Conservation (phyloP, 2,888 invertebrate genomes). For the Cheilosia grossa region DNA sequence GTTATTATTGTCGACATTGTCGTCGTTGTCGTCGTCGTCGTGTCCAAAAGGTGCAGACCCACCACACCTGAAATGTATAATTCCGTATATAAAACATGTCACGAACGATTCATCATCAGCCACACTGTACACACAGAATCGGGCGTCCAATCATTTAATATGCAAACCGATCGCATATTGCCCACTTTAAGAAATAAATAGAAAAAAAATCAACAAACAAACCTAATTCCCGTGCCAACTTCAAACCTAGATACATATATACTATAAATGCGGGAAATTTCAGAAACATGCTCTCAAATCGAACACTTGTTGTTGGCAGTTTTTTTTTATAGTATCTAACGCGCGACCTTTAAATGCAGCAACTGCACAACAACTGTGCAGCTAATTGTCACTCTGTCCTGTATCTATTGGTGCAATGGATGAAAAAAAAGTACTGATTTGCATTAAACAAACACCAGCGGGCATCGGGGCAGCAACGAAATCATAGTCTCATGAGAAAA, state of each 20-base stretch:
- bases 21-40: slow-evolving; percentile 32
- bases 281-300: slow-evolving; percentile 22
- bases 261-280: slow-evolving; percentile 9
- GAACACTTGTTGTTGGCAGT: slow-evolving; percentile 49
- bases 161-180: slow-evolving; percentile 41
- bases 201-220: slow-evolving; percentile 17
- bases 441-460: slow-evolving; percentile 50
- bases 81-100: slow-evolving; percentile 62
- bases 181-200: slow-evolving; percentile 17
- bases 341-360: slow-evolving; percentile 55
- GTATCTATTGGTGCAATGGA: slow-evolving; percentile 24
- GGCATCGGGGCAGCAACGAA: slow-evolving; percentile 10
- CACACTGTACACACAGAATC: slow-evolving; percentile 36
- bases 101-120: slow-evolving; percentile 61
- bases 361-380: slow-evolving; percentile 37
- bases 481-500: slow-evolving; percentile 61
- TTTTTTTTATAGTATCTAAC: slow-evolving; percentile 12
- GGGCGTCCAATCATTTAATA: slow-evolving; percentile 49
- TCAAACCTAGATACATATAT: slow-evolving; percentile 30
- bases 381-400: slow-evolving; percentile 43
- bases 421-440: slow-evolving; percentile 41
- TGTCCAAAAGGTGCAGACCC: slow-evolving; percentile 64
- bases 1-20: slow-evolving; percentile 2
- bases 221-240: slow-evolving; percentile 47
- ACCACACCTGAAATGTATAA: slow-evolving; percentile 66